Percentiles rank a stretch among this genome's conserved stretches.
Conservation (phyloP, 1,140 invertebrate genomes). For the Gonatopus flavifemur region DNA sequence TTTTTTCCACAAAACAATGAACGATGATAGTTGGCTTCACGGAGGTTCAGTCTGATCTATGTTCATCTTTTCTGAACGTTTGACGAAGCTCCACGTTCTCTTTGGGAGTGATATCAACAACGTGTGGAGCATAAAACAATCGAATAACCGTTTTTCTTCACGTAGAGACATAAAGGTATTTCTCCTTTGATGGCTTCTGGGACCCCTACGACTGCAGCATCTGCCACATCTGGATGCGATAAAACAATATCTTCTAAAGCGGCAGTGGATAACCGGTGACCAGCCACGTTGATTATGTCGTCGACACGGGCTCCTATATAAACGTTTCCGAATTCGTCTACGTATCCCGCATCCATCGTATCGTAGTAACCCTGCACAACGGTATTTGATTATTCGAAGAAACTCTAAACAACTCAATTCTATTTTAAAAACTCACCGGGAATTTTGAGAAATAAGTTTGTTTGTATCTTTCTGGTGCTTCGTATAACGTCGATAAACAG, state of each 20-base stretch:
- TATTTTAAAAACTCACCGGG: constrained; percentile 74
- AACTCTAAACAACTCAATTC: too few relatives aligned
- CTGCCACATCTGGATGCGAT: constrained; percentile 77
- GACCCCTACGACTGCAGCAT: constrained; percentile 86
- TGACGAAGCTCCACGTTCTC: too few relatives aligned
- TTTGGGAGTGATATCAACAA: too few relatives aligned
- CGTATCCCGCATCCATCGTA: constrained; percentile 91
- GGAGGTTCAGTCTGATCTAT: too few relatives aligned
- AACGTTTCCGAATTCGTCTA: constrained; percentile 81
- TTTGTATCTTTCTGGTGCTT: constrained; percentile 78
- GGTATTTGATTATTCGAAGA: background rate
- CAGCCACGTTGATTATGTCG: constrained; percentile 95
- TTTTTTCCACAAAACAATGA: too few relatives aligned
- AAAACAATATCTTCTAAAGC: constrained; percentile 88
- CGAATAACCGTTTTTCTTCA: constrained; percentile 65
- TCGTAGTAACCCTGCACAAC: constrained; percentile 85
- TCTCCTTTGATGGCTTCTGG: constrained; percentile 88
- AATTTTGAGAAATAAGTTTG: constrained; percentile 79
- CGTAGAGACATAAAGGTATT: constrained; percentile 84
- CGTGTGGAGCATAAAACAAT: background rate
- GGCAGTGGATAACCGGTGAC: constrained; percentile 84
- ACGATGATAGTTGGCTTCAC: too few relatives aligned
- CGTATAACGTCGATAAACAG: constrained; percentile 79
- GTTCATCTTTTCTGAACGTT: too few relatives aligned
- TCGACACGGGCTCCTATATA: constrained; percentile 88